phyloP scores from a whole-genome alignment of 2,888 invertebrate genomes.

The Tortricodes alternella region DNA sequence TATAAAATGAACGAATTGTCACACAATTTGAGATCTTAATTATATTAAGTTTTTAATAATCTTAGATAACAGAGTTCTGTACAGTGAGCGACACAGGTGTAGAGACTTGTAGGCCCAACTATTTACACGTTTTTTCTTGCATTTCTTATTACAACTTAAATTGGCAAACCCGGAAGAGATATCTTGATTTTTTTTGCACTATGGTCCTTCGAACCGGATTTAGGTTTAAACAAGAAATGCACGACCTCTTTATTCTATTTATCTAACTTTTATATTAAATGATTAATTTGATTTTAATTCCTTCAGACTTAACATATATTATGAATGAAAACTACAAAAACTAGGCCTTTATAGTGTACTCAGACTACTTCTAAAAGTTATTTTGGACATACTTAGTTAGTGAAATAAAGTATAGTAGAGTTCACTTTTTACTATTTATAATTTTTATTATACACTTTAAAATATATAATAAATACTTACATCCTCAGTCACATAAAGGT shows the following conservation, averaged over 20 bases:
- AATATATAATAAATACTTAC: too few species aligned
- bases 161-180: slow-evolving; percentile 20
- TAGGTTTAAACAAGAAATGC: slow-evolving; percentile 37
- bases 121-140: slow-evolving; percentile 64
- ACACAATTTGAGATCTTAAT: too few species aligned
- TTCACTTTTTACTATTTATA: too few species aligned
- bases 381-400: too few species aligned
- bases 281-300: slow-evolving; percentile 49
- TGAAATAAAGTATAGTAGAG: too few species aligned
- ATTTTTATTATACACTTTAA: too few species aligned
- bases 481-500: too few species aligned
- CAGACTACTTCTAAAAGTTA: slow-evolving; percentile 37
- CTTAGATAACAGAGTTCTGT: slow-evolving; percentile 31
- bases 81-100: slow-evolving; percentile 79
- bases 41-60: slow-evolving; percentile 20
- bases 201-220: slow-evolving; percentile 21
- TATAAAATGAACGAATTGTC: too few species aligned
- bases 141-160: slow-evolving; percentile 38
- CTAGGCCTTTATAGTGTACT: slow-evolving; percentile 47
- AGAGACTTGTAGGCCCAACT: slow-evolving; percentile 63
- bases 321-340: slow-evolving; percentile 48
- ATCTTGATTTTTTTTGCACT: background rate
- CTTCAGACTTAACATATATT: slow-evolving; percentile 54
- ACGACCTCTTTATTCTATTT: slow-evolving; percentile 10
- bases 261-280: slow-evolving; percentile 15